These are phyloP conservation scores for Sepioteuthis lessoniana DNA, from an alignment of 2,888 invertebrate species.

Conservation along the genomic window DNA sequence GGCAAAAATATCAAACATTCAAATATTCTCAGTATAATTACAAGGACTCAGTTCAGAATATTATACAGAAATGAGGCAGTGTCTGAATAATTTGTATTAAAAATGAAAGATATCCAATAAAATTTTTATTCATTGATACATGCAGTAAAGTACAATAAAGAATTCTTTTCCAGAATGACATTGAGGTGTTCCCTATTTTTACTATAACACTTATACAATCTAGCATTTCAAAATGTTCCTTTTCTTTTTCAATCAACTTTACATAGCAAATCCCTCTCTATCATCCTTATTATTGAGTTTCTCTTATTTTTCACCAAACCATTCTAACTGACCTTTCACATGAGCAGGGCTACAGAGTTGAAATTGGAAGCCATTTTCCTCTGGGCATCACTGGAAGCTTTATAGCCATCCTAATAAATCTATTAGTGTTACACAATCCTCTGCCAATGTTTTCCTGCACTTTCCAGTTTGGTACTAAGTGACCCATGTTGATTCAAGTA, in stretches of 20 bases:
- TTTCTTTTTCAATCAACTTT: background rate
- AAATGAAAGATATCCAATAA: too few species aligned
- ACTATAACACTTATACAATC: background rate
- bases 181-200: too few species aligned
- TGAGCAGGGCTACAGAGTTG: background rate
- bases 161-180: too few species aligned
- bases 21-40: too few species aligned
- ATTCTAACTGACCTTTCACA: background rate
- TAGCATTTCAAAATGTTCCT: background rate
- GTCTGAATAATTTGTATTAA: too few species aligned
- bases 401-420: background rate
- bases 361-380: background rate
- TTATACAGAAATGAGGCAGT: too few species aligned
- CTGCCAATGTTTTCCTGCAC: background rate
- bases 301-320: background rate
- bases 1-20: too few species aligned
- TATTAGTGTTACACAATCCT: background rate
- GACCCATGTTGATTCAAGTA: background rate
- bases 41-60: too few species aligned
- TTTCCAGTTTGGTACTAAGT: background rate
- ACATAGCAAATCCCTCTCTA: background rate
- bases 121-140: too few species aligned
- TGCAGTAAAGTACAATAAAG: too few species aligned
- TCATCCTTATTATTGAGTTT: background rate
- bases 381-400: background rate